Evolutionary conservation across 1,140 invertebrate species (phyloP), one percentile per base, ranked within the genome.

Genomic region (Cotesia vestalis): DNA sequence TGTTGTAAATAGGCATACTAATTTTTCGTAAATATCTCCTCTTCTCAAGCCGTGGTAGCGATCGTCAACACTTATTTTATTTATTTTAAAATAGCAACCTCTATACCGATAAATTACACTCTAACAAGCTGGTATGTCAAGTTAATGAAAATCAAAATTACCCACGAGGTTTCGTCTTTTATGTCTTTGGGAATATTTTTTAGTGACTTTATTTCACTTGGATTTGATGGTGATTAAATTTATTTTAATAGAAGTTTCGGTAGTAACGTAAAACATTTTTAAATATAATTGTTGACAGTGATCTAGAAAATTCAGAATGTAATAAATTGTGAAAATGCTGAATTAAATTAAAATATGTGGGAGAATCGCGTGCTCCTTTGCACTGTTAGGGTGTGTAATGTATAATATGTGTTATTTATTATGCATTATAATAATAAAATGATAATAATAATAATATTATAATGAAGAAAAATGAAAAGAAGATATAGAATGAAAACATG

Each of bases 31-130:
- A 46, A 46, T 46, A 46, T 46, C 4, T 46, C 40, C 27, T 27
- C 27, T 2, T 2, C 27, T 27, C 27, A 9, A 11, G 40, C 11
- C 3, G 40, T 46, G 40, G 40, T 46, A 46, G 40, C 40, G 40
- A 46, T 46, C 40, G 11, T 46, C 40, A 20, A 57, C 8, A 17
- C 12, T 57, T 57, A 8, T 6, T 57, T 6, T 11, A 20, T 57
- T 12, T 2, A 20, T 57, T 57, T 14, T 6, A 57, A 57, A 14
- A 57, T 14, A 57, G n/a, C n/a, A 57, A 57, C 8, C n/a, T 14
- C 35, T n/a, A n/a, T 40, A 64, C 35, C 62, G 34, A 64, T 64
- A 64, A 64, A 64, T 64, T 64, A 64, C 35, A 64, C 35, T 40
- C 62, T 64, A 64, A 64, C 62, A 36, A 64, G 62, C 62, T 14